phyloP scores from a whole-genome alignment of 2,113 vertebrate genomes.

The Laticauda laticaudata region DNA sequence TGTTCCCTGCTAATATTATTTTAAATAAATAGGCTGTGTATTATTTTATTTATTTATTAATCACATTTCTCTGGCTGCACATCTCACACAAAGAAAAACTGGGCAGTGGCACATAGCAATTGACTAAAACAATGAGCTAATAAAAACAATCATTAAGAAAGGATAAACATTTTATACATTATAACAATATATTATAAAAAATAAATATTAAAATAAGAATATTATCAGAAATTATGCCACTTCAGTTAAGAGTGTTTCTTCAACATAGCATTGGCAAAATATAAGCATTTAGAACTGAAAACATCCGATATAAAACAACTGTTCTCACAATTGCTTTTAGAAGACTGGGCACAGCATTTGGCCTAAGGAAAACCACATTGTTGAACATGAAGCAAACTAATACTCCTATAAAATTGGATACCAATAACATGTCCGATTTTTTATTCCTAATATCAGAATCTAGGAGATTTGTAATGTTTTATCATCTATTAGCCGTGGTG shows the following conservation, averaged over 20 bases:
- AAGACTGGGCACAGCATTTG: not conserved
- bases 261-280: not conserved
- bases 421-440: not conserved
- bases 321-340: not conserved
- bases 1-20: not conserved
- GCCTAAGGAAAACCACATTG: not conserved
- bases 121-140: not conserved
- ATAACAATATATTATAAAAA: not conserved
- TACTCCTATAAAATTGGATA: not conserved
- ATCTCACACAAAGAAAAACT: not conserved
- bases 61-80: not conserved
- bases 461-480: slow-evolving; percentile 15
- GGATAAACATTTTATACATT: not conserved
- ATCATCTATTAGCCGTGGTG: not conserved
- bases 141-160: not conserved
- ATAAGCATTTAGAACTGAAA: not conserved
- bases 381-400: not conserved
- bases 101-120: not conserved
- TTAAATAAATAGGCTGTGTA: not conserved
- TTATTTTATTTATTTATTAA: not conserved
- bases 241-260: not conserved
- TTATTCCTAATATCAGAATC: not conserved
- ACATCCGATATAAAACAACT: not conserved
- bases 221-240: not conserved
- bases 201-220: not conserved